Percentiles rank a stretch among this genome's conserved stretches.
Conservation (phyloP, 2,113 vertebrate species). For the Pantherophis guttatus region DNA sequence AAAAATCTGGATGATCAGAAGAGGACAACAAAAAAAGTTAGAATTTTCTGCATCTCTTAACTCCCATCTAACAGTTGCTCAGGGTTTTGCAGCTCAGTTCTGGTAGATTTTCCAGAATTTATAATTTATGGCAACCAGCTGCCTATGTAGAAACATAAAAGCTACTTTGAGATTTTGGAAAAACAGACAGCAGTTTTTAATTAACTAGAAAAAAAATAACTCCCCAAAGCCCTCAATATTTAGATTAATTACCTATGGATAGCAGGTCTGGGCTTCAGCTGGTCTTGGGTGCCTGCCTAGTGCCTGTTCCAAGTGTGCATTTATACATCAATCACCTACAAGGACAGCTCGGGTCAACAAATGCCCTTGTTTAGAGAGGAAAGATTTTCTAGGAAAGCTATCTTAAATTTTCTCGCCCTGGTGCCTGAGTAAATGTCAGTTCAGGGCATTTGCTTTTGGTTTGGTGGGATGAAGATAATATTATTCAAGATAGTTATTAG, state of each 20-base stretch:
- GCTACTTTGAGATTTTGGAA: not conserved
- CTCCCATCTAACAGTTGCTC: not conserved
- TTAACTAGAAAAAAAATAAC: not conserved
- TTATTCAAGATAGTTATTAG: not conserved
- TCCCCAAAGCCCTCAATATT: not conserved
- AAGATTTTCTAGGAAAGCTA: not conserved
- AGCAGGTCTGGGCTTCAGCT: not conserved
- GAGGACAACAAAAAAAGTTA: not conserved
- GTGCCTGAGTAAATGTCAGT: not conserved
- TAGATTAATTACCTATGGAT: not conserved
- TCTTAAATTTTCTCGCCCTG: not conserved
- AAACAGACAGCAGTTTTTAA: not conserved
- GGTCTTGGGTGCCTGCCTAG: not conserved
- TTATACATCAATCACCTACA: not conserved
- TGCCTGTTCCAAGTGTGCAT: not conserved
- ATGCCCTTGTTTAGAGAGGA: not conserved
- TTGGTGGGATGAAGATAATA: not conserved
- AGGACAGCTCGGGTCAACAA: not conserved
- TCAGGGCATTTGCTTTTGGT: not conserved
- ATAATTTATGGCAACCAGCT: not conserved
- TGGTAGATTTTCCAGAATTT: not conserved
- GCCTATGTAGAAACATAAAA: not conserved
- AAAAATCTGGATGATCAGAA: not conserved
- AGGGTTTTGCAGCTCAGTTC: not conserved
- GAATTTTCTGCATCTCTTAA: not conserved